Percentiles rank a stretch among this genome's conserved stretches.
Evolutionary conservation across 1,140 invertebrate species (phyloP).

Genomic region (Eupristina koningsbergeri): DNA sequence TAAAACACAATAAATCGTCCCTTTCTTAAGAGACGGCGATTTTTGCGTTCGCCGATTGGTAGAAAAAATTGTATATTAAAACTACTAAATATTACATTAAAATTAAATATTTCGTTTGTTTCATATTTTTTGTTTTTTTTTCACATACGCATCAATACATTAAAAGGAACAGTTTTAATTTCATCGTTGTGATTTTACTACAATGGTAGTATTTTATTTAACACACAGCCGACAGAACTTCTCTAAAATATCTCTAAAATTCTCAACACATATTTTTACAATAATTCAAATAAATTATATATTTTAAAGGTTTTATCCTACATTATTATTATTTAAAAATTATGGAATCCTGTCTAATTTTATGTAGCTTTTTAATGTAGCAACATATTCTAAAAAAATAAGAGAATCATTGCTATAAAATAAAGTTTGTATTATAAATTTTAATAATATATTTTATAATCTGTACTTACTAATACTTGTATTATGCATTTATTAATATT

Average conservation of each 20-base stretch:
- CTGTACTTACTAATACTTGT: too few relatives aligned
- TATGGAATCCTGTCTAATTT: too few relatives aligned
- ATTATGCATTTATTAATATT: too few relatives aligned
- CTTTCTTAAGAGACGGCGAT: slow-evolving; percentile 28
- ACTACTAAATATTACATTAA: slow-evolving; percentile 18
- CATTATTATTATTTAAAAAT: too few relatives aligned
- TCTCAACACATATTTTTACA: neutral
- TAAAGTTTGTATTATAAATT: too few relatives aligned
- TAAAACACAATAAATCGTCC: slow-evolving; percentile 20
- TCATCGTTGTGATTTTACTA: slow-evolving; percentile 39
- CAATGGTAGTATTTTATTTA: slow-evolving; percentile 7
- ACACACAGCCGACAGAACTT: slow-evolving; percentile 20
- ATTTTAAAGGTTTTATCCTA: too few relatives aligned
- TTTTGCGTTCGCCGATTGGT: neutral
- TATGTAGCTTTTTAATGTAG: too few relatives aligned
- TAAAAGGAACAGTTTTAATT: slow-evolving; percentile 36
- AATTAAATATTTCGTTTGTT: slow-evolving; percentile 6
- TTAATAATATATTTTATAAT: too few relatives aligned
- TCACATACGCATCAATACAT: slow-evolving; percentile 40
- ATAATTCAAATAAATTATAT: too few relatives aligned
- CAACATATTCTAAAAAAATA: too few relatives aligned
- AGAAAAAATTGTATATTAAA: slow-evolving; percentile 16
- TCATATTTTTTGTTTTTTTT: neutral
- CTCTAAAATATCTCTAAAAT: slow-evolving; percentile 35
- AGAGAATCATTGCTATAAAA: too few relatives aligned